Evolutionary conservation across 2,797 vertebrate species (phyloP).

Genomic region (Clarias pachynema): DNA sequence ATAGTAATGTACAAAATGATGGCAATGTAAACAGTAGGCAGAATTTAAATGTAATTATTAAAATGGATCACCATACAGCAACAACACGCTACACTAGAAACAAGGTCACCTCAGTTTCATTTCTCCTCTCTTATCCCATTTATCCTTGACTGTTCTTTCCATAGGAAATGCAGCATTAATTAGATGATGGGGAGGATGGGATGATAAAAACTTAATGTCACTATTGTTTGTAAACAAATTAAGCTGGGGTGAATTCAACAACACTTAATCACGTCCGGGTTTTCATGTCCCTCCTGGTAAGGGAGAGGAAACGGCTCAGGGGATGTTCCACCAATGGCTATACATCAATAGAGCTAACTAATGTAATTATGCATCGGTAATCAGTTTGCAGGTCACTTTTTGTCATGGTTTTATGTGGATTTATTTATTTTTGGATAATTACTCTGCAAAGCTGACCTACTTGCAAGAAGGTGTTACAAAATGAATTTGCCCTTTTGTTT

Average conservation of each 20-base stretch:
- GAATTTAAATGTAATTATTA: not conserved
- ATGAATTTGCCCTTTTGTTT: slow-evolving; percentile 56
- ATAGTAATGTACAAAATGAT: not conserved
- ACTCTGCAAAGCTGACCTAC: not conserved
- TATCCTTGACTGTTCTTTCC: slow-evolving; percentile 61
- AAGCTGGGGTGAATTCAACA: slow-evolving; percentile 43
- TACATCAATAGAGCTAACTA: slow-evolving; percentile 62
- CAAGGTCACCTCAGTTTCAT: slow-evolving; percentile 38
- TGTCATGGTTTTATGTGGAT: not conserved
- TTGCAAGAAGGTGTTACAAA: not conserved
- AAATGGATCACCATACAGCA: not conserved
- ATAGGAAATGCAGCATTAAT: slow-evolving; percentile 67
- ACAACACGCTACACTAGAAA: not conserved
- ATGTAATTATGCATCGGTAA: slow-evolving; percentile 71
- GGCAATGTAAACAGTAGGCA: not conserved
- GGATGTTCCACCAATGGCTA: slow-evolving; percentile 58
- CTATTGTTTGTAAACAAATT: slow-evolving; percentile 55
- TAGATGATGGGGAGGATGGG: slow-evolving; percentile 58
- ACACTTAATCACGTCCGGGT: slow-evolving; percentile 46
- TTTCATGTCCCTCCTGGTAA: slow-evolving; percentile 48
- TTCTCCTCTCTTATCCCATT: slow-evolving; percentile 66
- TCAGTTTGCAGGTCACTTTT: slow-evolving; percentile 66
- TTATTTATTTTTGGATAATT: slow-evolving; percentile 1
- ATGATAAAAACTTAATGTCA: slow-evolving; percentile 53
- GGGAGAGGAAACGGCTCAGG: slow-evolving; percentile 59